These are phyloP conservation scores for Manis crassicaudata DNA, from an alignment of 2,797 vertebrate genomes.

Conservation along the genomic window DNA sequence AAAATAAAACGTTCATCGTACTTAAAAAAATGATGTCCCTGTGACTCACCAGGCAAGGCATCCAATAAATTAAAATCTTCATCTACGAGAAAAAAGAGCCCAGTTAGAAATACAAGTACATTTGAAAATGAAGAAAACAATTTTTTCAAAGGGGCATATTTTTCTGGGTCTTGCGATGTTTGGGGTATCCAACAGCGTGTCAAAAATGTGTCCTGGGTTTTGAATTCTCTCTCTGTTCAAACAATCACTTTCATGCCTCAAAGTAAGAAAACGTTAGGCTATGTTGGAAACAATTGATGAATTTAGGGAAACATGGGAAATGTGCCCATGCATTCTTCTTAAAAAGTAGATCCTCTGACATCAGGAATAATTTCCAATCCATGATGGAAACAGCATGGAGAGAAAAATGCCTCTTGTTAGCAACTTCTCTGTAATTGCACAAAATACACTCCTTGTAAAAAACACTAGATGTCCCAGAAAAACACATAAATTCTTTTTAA, in stretches of 20 bases:
- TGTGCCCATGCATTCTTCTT: rapidly evolving
- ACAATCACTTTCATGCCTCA: rapidly evolving
- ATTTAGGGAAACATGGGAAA: rapidly evolving
- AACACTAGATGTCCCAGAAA: neutral
- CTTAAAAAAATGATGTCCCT: too few relatives aligned
- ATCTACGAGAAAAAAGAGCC: neutral
- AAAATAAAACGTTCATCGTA: too few relatives aligned
- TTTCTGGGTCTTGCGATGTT: too few relatives aligned
- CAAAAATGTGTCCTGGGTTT: rapidly evolving
- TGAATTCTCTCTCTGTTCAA: too few relatives aligned
- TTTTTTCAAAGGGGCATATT: too few relatives aligned
- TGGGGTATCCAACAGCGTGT: neutral
- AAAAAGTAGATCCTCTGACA: neutral
- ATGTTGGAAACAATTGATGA: rapidly evolving
- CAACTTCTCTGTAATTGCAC: rapidly evolving
- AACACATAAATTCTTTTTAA: rapidly evolving
- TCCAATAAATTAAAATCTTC: neutral
- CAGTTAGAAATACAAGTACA: neutral
- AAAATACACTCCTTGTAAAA: neutral
- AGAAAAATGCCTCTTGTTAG: neutral
- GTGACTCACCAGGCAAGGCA: neutral
- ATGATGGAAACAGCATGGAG: rapidly evolving
- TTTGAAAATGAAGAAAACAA: neutral
- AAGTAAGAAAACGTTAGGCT: rapidly evolving
- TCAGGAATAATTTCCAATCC: rapidly evolving